Evolutionary conservation across 23 tunicate species (phyloP).

Genomic region (Halocynthia roretzi): DNA sequence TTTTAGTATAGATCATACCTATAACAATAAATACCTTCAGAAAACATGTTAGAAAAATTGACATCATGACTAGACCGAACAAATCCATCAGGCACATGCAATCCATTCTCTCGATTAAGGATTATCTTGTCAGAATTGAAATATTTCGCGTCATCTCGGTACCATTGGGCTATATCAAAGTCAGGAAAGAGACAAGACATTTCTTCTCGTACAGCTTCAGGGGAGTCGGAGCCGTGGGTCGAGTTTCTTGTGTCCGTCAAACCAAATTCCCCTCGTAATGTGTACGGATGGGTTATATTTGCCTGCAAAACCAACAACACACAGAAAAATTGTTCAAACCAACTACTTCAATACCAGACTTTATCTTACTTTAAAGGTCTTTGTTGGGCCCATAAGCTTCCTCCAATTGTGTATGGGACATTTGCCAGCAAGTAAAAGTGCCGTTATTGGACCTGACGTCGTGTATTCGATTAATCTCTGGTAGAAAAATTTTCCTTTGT

Average conservation of each 20-base stretch:
- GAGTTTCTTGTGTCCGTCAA: slow-evolving; percentile 84
- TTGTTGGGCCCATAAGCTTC: slow-evolving; percentile 67
- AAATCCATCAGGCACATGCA: no score
- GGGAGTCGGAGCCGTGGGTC: slow-evolving; percentile 86
- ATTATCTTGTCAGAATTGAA: no score
- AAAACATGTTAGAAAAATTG: no score
- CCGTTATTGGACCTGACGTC: slow-evolving; percentile 74
- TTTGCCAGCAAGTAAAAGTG: slow-evolving; percentile 45
- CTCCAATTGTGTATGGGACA: slow-evolving; percentile 78
- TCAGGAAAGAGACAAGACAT: slow-evolving; percentile 37
- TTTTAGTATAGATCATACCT: no score
- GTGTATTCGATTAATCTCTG: slow-evolving; percentile 59
- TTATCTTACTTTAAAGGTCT: slow-evolving; percentile 40
- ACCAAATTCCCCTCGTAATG: slow-evolving; percentile 71
- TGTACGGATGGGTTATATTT: slow-evolving; percentile 35
- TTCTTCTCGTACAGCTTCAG: slow-evolving; percentile 43
- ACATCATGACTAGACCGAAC: no score
- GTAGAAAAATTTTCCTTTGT: slow-evolving; percentile 48
- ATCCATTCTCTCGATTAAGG: no score
- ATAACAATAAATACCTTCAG: no score
- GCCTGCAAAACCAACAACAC: slow-evolving; percentile 18
- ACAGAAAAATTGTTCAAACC: not conserved
- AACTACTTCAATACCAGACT: not conserved
- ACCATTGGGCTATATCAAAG: slow-evolving; percentile 29
- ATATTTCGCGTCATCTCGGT: no score